phyloP scores from a whole-genome alignment of 2,888 invertebrate species.

The Dolomedes plantarius region DNA sequence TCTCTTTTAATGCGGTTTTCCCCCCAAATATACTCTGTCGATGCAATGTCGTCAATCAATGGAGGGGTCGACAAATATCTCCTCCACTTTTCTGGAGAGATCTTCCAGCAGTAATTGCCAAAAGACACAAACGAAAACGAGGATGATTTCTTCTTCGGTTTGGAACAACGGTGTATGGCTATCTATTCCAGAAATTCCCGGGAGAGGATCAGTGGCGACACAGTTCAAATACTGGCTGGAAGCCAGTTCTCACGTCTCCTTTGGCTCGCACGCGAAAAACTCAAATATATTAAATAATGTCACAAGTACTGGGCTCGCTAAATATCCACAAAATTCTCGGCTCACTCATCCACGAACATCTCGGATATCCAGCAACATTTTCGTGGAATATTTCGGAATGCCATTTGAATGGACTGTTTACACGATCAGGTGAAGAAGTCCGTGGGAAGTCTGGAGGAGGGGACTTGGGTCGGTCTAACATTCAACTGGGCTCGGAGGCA shows the following conservation, averaged over 20 bases:
- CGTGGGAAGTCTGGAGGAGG: too few species aligned
- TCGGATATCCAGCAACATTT: too few species aligned
- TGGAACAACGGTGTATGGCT: neutral
- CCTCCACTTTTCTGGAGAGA: too few species aligned
- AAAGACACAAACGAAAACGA: neutral
- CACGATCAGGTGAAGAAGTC: neutral
- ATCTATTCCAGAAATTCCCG: neutral
- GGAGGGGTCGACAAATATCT: too few species aligned
- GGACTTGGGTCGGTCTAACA: neutral
- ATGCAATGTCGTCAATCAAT: too few species aligned
- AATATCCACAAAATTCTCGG: neutral
- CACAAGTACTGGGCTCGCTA: neutral
- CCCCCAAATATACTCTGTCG: too few species aligned
- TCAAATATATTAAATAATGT: neutral
- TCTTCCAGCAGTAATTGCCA: neutral
- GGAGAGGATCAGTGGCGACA: conserved; percentile 38
- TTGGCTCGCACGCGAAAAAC: neutral
- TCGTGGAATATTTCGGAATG: too few species aligned
- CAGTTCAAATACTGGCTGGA: conserved; percentile 33
- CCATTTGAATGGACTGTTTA: neutral
- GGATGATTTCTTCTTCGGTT: neutral
- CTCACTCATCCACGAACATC: neutral
- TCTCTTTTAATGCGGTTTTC: too few species aligned
- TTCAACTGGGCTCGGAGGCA: neutral
- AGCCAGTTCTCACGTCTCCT: conserved; percentile 34